Evolutionary conservation across 2,797 vertebrate species (phyloP).

Genomic region (Enteromius unitaeniatus): DNA sequence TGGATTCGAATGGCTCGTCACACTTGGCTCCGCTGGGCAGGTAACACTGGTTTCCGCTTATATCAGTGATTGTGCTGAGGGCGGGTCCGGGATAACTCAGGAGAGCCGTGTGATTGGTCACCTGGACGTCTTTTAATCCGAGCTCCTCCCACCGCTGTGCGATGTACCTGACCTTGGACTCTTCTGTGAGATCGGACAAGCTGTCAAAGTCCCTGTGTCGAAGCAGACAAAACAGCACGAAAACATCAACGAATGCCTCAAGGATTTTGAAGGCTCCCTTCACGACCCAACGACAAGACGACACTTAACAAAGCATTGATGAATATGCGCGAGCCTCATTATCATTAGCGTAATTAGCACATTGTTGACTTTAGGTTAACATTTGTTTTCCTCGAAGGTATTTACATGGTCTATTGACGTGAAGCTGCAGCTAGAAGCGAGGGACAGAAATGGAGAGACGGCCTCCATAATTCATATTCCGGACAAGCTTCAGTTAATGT

Average conservation of each 20-base stretch:
- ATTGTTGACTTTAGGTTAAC: conserved; percentile 58
- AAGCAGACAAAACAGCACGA: background rate
- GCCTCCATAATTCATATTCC: conserved; percentile 64
- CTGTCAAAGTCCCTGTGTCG: conserved; percentile 79
- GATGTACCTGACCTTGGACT: conserved; percentile 77
- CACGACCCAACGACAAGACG: conserved; percentile 17
- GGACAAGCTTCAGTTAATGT: conserved; percentile 73
- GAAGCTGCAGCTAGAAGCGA: conserved; percentile 38
- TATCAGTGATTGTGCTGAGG: conserved; percentile 85
- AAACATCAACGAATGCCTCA: conserved; percentile 15
- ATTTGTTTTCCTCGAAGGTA: conserved; percentile 53
- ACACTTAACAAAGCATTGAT: conserved; percentile 52
- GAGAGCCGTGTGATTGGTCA: conserved; percentile 89
- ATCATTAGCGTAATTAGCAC: conserved; percentile 59
- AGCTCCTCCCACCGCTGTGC: conserved; percentile 85
- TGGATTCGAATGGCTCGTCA: conserved; percentile 63
- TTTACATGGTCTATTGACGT: conserved; percentile 55
- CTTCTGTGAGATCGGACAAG: conserved; percentile 76
- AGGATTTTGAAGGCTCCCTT: conserved; percentile 22
- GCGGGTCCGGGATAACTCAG: conserved; percentile 84
- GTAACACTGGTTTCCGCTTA: conserved; percentile 83
- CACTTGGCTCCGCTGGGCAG: conserved; percentile 85
- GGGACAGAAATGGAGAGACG: conserved; percentile 67
- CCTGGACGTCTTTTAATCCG: conserved; percentile 85
- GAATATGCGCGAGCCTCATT: conserved; percentile 53